Conservation (phyloP, 2,888 invertebrate species). For the Tiphia femorata region DNA sequence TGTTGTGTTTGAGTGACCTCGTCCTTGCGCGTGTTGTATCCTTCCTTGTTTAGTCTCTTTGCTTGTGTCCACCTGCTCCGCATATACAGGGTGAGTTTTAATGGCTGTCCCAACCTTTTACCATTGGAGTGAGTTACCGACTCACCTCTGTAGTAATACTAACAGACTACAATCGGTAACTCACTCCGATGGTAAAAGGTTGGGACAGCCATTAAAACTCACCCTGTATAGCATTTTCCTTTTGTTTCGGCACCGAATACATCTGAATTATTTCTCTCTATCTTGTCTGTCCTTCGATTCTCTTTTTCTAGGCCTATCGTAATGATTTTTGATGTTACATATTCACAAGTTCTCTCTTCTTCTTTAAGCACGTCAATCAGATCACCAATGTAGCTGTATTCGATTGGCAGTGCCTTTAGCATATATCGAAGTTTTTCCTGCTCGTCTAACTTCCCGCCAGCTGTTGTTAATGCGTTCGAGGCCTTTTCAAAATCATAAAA, state of each 20-base stretch:
- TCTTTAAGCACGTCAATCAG: conserved; percentile 3
- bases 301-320: conserved; percentile 12
- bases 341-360: conserved; percentile 8
- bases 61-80: conserved; percentile 12
- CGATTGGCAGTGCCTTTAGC: background rate
- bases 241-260: conserved; percentile 8
- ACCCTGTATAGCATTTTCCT: background rate
- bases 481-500: conserved; percentile 12
- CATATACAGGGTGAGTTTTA: no score
- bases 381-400: conserved; percentile 2
- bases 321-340: conserved; percentile 18
- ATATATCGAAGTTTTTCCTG: conserved; percentile 11
- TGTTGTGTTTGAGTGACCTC: no score
- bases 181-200: no score
- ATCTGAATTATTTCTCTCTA: conserved; percentile 1
- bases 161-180: no score
- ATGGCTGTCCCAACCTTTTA: no score
- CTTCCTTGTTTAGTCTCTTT: no score
- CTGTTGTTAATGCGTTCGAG: conserved; percentile 2
- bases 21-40: no score
- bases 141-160: no score
- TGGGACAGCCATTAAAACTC: no score
- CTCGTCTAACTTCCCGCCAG: background rate
- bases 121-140: no score
- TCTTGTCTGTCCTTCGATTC: background rate